Conservation (phyloP, 2,888 invertebrate genomes). For the Zonitis immaculata region DNA sequence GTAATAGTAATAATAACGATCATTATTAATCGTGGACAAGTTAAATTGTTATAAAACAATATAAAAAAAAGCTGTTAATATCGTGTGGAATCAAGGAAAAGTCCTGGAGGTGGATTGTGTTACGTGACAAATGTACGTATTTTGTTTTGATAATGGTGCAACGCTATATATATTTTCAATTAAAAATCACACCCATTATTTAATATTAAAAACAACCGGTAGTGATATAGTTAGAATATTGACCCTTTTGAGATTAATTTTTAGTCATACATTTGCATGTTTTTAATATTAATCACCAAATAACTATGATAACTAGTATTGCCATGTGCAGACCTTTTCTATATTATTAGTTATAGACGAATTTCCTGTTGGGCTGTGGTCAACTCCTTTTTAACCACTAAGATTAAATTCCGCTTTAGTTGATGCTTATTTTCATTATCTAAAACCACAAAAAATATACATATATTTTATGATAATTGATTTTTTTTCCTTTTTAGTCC, state of each 20-base stretch:
- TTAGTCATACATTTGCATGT: slow-evolving; percentile 20
- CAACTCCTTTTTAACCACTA: slow-evolving; percentile 15
- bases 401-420: slow-evolving; percentile 14
- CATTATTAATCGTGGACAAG: slow-evolving; percentile 28
- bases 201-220: neutral
- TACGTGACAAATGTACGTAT: slow-evolving; percentile 4
- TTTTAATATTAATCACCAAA: slow-evolving; percentile 20
- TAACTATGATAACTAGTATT: slow-evolving; percentile 9
- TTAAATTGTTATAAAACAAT: slow-evolving; percentile 13
- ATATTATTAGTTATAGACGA: slow-evolving; percentile 3
- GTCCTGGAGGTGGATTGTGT: slow-evolving; percentile 3
- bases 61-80: neutral
- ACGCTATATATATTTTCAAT: neutral
- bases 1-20: slow-evolving; percentile 27
- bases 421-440: slow-evolving; percentile 8
- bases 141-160: neutral
- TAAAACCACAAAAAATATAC: neutral
- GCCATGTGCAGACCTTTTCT: slow-evolving; percentile 11
- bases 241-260: neutral
- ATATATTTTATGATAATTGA: too few relatives aligned
- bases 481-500: neutral
- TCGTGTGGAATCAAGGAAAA: neutral
- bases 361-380: slow-evolving; percentile 41
- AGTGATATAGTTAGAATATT: neutral
- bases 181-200: neutral